A percentile compares a stretch with the other conserved stretches of the same genome.
These are phyloP conservation scores for Argopecten irradians DNA, from an alignment of 1,140 invertebrate genomes.

Conservation along the genomic window DNA sequence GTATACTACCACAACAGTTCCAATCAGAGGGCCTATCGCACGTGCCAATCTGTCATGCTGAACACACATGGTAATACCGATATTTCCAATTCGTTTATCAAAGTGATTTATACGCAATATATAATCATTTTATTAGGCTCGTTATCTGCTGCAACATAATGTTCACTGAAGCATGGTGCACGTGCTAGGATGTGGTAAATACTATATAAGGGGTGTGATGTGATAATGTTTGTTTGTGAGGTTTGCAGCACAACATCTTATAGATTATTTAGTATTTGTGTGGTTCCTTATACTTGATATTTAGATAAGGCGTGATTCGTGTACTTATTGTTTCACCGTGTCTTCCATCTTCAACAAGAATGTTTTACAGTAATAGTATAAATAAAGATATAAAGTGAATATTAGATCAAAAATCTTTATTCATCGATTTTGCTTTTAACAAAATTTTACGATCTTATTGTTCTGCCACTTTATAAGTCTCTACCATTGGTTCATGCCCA, in stretches of 20 bases:
- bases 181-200: background rate
- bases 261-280: background rate
- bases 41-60: background rate
- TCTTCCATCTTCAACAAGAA: too few species aligned
- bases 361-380: too few species aligned
- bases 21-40: background rate
- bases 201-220: background rate
- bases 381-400: too few species aligned
- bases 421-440: too few species aligned
- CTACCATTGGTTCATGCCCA: too few species aligned
- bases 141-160: background rate
- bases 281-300: too few species aligned
- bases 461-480: too few species aligned
- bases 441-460: too few species aligned
- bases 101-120: constrained; percentile 4
- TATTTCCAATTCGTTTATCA: constrained; percentile 23
- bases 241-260: background rate
- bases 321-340: too few species aligned
- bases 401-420: too few species aligned
- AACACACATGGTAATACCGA: background rate
- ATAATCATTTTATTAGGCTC: constrained; percentile 7
- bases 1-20: background rate
- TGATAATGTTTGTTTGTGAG: background rate
- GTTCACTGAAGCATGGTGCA: background rate
- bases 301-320: background rate